Evolutionary conservation across 2,113 vertebrate species (phyloP), one percentile per base, ranked within the genome.

Genomic region (Patagioenas fasciata): DNA sequence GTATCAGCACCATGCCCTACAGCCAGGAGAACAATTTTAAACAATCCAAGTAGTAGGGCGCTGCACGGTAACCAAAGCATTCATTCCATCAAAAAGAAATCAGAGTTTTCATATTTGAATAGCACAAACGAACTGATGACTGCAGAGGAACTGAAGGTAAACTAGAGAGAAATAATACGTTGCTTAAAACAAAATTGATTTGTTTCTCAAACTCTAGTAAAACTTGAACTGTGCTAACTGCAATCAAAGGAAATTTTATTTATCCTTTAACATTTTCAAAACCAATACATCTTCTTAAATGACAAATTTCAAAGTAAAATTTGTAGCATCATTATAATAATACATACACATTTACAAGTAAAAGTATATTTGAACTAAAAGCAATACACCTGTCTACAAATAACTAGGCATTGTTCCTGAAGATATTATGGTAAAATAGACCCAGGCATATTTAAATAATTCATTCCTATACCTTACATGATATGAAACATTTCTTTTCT

Each of bases 141-240:
- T 69, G 79, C 25, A 89, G 72, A 79, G 20, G 34, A 88, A 75
- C 10, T 81, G 34, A 84, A 80, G 64, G 50, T 90, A 91, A 91
- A 91, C 82, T 85, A 94, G 67, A 92, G 28, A 64, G 82, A 91
- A 97, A 77, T 89, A 82, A 80, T 66, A 78, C 5, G 12, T 36
- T 60, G 34, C 28, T 97, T 87, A 54, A 83, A 94, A 71, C 14
- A 82, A 91, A 47, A 79, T 48, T 17, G 18, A 77, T 78, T 91
- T 72, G 32, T 94, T 82, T 80, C 85, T 75, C 61, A 57, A 24
- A 62, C 57, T 85, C 64, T 80, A 77, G 58, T 69, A 40, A 83
- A 75, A 70, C 20, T 31, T 78, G 34, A 83, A 56, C 15, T 32
- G 6, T 64, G 62, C 38, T 40, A 11, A 7, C 32, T 73, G 48